phyloP scores from a whole-genome alignment of 1,140 invertebrate genomes.

The Ips nitidus region DNA sequence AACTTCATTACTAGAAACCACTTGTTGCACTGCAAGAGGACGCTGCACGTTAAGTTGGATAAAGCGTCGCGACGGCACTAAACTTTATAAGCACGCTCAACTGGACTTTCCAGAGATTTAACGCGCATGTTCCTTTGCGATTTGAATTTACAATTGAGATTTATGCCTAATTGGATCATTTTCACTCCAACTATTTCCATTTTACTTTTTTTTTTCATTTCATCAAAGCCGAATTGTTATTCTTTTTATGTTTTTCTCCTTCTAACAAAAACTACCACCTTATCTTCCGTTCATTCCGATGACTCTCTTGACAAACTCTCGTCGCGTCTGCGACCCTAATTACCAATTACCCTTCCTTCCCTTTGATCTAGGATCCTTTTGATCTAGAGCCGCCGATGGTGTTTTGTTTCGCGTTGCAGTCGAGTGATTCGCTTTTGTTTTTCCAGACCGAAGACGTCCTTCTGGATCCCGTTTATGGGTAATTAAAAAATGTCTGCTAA shows the following conservation, averaged over 20 bases:
- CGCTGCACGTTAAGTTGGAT: background rate
- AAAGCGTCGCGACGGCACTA: constrained; percentile 24
- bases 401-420: constrained; percentile 29
- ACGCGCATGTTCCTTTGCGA: no score
- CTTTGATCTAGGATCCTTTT: constrained; percentile 31
- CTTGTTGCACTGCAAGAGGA: background rate
- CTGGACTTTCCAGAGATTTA: no score
- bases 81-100: background rate
- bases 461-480: background rate
- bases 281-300: background rate
- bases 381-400: constrained; percentile 26
- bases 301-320: constrained; percentile 23
- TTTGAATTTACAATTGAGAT: no score
- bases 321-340: constrained; percentile 30
- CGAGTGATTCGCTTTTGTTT: constrained; percentile 28
- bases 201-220: no score
- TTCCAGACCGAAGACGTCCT: constrained; percentile 15
- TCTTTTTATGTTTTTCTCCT: no score
- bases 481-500: background rate
- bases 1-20: background rate
- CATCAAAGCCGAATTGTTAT: no score
- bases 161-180: no score
- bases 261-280: no score
- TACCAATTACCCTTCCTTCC: constrained; percentile 33
- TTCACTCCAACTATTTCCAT: no score